Conservation (phyloP, 2,113 vertebrate species). For the Mugil cephalus region DNA sequence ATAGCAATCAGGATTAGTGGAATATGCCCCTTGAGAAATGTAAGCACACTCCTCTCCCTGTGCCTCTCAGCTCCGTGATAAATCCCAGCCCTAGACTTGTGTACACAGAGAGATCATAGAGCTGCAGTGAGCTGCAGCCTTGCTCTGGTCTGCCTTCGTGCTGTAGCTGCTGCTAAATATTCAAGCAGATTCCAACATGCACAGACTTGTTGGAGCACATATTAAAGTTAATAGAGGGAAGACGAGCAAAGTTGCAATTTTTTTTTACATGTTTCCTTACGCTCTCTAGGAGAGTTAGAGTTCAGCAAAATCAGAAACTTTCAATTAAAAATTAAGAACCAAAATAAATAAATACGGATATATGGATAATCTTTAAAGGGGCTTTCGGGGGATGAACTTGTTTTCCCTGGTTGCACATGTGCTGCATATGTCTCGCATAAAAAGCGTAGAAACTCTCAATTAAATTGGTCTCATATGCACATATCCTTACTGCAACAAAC, state of each 20-base stretch:
- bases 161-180: slow-evolving; percentile 51
- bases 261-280: slow-evolving; percentile 18
- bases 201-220: slow-evolving; percentile 15
- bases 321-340: background rate
- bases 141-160: slow-evolving; percentile 24
- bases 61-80: slow-evolving; percentile 36
- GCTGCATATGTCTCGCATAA: background rate
- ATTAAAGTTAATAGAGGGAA: slow-evolving; percentile 19
- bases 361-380: too few species aligned
- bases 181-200: slow-evolving; percentile 18
- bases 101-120: slow-evolving; percentile 60
- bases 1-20: slow-evolving; percentile 52
- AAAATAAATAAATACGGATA: background rate
- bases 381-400: background rate
- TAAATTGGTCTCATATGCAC: background rate
- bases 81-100: slow-evolving; percentile 44
- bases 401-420: background rate
- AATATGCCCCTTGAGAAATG: slow-evolving; percentile 51
- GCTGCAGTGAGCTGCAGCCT: slow-evolving; percentile 24
- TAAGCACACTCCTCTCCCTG: slow-evolving; percentile 35
- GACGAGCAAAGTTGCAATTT: slow-evolving; percentile 19
- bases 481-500: background rate
- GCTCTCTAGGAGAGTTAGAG: background rate
- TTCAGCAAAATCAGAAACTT: background rate
- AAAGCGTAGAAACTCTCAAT: background rate